Evolutionary conservation across 2,113 vertebrate species (phyloP).

Genomic region (Prochilodus magdalenae): DNA sequence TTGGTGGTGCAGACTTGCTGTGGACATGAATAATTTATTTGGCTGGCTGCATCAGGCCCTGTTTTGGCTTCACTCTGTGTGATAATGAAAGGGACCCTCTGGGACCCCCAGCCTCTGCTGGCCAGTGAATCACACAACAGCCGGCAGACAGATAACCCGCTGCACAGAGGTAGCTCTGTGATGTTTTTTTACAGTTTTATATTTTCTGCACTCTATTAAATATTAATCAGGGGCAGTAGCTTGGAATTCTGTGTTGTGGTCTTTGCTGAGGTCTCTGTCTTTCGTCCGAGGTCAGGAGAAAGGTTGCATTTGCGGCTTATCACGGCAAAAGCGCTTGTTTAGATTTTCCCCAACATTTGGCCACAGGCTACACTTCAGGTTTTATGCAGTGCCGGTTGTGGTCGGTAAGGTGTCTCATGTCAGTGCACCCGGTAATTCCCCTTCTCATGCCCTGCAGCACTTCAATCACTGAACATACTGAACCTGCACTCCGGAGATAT

Average conservation of each 20-base stretch:
- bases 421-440: constrained; percentile 46
- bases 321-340: constrained; percentile 35
- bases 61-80: constrained; percentile 53
- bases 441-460: constrained; percentile 54
- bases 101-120: constrained; percentile 48
- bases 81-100: constrained; percentile 59
- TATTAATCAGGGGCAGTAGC: constrained; percentile 56
- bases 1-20: constrained; percentile 43
- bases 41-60: constrained; percentile 40
- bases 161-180: constrained; percentile 40
- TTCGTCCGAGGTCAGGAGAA: constrained; percentile 48
- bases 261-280: constrained; percentile 15
- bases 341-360: constrained; percentile 44
- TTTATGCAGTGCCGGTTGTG: constrained; percentile 39
- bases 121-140: constrained; percentile 58
- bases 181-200: constrained; percentile 48
- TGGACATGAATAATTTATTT: constrained; percentile 59
- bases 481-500: constrained; percentile 51
- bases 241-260: constrained; percentile 41
- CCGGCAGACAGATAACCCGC: constrained; percentile 56
- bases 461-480: constrained; percentile 53
- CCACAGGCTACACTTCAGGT: constrained; percentile 39
- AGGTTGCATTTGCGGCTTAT: constrained; percentile 52
- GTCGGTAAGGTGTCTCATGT: constrained; percentile 51
- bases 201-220: constrained; percentile 54